Evolutionary conservation across 2,888 invertebrate species (phyloP).

Genomic region (Drosophila putrida): DNA sequence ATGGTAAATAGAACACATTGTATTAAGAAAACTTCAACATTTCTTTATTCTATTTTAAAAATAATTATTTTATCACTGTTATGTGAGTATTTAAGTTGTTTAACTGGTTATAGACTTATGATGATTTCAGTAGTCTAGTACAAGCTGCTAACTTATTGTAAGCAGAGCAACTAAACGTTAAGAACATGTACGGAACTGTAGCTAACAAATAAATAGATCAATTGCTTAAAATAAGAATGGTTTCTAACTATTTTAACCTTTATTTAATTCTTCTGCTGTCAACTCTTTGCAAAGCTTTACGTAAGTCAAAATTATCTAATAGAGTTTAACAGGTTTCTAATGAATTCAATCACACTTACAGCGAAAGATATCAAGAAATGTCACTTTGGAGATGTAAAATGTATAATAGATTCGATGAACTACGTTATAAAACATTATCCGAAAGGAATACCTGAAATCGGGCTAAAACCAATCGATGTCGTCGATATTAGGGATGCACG

Average conservation of each 20-base stretch:
- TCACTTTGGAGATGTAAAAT: slow-evolving; percentile 43
- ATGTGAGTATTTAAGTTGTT: too few relatives aligned
- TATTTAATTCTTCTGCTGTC: not conserved
- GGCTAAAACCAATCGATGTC: slow-evolving; percentile 53
- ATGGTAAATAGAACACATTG: too few relatives aligned
- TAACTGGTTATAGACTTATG: too few relatives aligned
- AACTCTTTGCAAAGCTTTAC: slow-evolving; percentile 3
- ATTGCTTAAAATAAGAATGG: not conserved
- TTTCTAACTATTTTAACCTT: not conserved
- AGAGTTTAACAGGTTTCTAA: not conserved
- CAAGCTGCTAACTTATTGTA: not conserved
- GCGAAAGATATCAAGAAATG: slow-evolving; percentile 52
- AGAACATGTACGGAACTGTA: not conserved
- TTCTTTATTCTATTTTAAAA: too few relatives aligned
- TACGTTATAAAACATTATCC: slow-evolving; percentile 42
- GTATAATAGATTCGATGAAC: slow-evolving; percentile 47
- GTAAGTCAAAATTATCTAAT: slow-evolving; percentile 4
- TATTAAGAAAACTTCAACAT: too few relatives aligned
- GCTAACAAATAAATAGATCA: not conserved
- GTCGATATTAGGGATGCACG: slow-evolving; percentile 39
- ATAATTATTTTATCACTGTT: too few relatives aligned
- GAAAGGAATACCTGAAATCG: slow-evolving; percentile 52
- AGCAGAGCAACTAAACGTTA: slow-evolving; percentile 1
- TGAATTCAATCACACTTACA: not conserved
- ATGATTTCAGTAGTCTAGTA: too few relatives aligned